A percentile compares a stretch with the other conserved stretches of the same genome.
phyloP scores from a whole-genome alignment of 23 tunicate genomes.

The Ciona savignyi region DNA sequence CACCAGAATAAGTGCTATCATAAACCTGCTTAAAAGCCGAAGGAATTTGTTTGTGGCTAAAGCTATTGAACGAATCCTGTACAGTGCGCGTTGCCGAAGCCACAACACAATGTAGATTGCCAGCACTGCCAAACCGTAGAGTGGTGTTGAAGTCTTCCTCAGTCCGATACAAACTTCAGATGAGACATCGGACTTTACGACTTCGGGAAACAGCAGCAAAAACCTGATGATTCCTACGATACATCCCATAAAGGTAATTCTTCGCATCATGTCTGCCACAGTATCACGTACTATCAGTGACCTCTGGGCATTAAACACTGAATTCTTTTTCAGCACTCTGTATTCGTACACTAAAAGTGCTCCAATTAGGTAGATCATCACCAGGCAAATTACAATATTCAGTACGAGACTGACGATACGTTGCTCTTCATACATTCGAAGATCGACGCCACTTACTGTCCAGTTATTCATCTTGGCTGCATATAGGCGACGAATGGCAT shows the following conservation, averaged over 20 bases:
- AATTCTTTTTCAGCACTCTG: background rate
- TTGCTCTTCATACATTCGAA: too few species aligned
- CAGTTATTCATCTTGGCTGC: too few species aligned
- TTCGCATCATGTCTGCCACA: background rate
- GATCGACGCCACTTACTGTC: too few species aligned
- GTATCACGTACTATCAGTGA: background rate
- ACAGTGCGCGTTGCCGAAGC: background rate
- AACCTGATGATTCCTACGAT: background rate
- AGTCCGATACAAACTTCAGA: background rate
- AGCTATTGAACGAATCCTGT: background rate
- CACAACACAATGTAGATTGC: background rate
- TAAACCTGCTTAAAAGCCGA: background rate
- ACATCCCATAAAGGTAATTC: background rate
- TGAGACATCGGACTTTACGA: background rate
- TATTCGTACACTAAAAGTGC: background rate
- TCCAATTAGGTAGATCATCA: background rate
- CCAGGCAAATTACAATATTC: background rate
- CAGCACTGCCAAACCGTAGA: background rate
- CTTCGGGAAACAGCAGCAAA: background rate
- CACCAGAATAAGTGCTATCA: background rate
- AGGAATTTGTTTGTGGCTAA: background rate
- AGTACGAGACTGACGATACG: background rate
- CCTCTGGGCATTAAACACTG: background rate
- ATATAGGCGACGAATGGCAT: too few species aligned
- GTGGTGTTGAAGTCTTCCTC: background rate